These are phyloP conservation scores for Craseonycteris thonglongyai DNA, from an alignment of 2,113 vertebrate species.

Conservation along the genomic window DNA sequence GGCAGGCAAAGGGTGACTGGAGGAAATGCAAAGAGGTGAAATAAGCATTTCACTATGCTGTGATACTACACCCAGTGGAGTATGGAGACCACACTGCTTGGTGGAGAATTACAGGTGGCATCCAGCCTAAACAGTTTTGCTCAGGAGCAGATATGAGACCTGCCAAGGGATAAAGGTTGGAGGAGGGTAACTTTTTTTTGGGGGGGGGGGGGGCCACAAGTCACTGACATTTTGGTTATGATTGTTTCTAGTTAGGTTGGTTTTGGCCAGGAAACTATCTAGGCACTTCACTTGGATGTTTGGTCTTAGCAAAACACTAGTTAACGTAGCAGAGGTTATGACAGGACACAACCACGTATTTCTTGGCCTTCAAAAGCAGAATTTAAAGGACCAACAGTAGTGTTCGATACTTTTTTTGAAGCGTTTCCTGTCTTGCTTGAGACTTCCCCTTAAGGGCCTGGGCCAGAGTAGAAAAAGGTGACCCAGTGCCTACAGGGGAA, in stretches of 20 bases:
- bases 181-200: background rate
- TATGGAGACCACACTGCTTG: background rate
- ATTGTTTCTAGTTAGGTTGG: background rate
- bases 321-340: background rate
- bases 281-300: background rate
- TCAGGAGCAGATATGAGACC: background rate
- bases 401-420: background rate
- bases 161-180: no score
- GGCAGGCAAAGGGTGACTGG: background rate
- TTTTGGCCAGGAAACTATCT: background rate
- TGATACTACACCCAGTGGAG: background rate
- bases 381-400: background rate
- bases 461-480: background rate
- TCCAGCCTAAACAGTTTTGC: background rate
- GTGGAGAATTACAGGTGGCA: background rate
- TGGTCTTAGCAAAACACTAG: background rate
- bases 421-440: background rate
- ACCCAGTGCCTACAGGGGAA: background rate
- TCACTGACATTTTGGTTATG: background rate
- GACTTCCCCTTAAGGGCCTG: background rate
- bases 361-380: background rate
- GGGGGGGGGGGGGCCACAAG: background rate
- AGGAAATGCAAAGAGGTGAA: background rate
- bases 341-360: background rate
- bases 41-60: background rate